Conservation (phyloP, 2,113 vertebrate species). For the Nesoenas mayeri region DNA sequence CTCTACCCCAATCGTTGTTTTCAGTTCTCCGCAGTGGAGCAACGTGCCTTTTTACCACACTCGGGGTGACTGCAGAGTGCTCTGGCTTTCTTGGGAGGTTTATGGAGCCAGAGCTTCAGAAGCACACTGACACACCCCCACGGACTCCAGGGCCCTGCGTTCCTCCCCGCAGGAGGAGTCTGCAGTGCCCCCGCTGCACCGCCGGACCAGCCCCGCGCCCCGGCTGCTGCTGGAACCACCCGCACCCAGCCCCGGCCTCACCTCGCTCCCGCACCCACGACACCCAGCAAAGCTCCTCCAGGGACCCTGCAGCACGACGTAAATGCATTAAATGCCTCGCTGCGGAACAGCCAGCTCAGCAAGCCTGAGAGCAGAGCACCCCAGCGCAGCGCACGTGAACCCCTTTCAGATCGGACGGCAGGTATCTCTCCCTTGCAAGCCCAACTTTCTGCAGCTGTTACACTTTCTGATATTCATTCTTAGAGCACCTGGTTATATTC, state of each 20-base stretch:
- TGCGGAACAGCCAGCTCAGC: not conserved
- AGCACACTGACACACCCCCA: not conserved
- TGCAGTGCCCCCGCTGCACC: accelerated
- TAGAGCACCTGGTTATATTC: not conserved
- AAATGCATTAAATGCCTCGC: not conserved
- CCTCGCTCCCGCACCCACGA: not conserved
- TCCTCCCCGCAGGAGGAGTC: not conserved
- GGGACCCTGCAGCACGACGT: not conserved
- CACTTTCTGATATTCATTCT: not conserved
- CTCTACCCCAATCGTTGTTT: not conserved
- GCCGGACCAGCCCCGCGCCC: accelerated
- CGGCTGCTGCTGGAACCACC: accelerated
- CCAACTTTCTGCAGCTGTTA: not conserved
- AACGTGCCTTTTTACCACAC: not conserved
- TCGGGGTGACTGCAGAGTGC: not conserved
- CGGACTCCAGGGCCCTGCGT: not conserved
- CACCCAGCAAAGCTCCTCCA: not conserved
- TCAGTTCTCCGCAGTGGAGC: not conserved
- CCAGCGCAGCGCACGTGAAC: not conserved
- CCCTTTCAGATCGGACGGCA: not conserved
- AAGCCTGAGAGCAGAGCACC: not conserved
- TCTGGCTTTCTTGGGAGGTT: not conserved
- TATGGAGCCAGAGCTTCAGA: not conserved
- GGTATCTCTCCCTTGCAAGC: not conserved
- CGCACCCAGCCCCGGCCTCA: not conserved